Evolutionary conservation across 2,797 vertebrate species (phyloP), one percentile per base, ranked within the genome.

Genomic region (Microctenopoma lineatum): DNA sequence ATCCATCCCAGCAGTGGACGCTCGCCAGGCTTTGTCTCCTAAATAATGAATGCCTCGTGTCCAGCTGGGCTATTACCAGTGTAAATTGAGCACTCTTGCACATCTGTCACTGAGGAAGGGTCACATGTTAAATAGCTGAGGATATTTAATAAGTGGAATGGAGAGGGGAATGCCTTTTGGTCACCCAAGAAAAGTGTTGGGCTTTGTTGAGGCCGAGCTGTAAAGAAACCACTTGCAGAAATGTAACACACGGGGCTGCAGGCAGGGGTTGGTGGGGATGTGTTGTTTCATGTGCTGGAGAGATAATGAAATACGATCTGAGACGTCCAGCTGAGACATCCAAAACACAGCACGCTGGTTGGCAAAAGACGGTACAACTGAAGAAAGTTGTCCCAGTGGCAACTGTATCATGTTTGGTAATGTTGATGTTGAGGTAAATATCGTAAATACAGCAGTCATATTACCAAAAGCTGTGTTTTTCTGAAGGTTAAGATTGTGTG

Each of bases 21-120:
- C 62, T 77, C 57, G 55, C 51, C 51, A 13, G 52, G 50, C 59
- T 73, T 75, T 58, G 62, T 44, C 60, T 48, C 47, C 68, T 68
- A 79, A 83, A 85, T 81, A 86, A 88, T 82, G 62, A 50, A 79
- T 82, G 66, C 27, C 62, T 75, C n/a, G 41, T 58, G 73, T 76
- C 66, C 70, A 72, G 50, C 26, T 29, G 3, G 66, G 60, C 66
- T 59, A 82, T 77, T 81, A 82, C 53, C 47, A 65, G 60, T 63
- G 73, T 84, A 77, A 85, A 84, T 80, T 4, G 41, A 85, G 47
- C 7, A 7, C 36, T 55, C 48, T 59, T 45, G 45, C 67, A 76
- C 56, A 80, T 87, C 53, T 77, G 81, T 83, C 79, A 86, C 48
- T 32, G 74, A 69, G 52, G 41, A 34, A 50, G 75, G 36, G 56